Base-by-base conservation (phyloP, 2,888 invertebrate species). In the Lingula anatina region DNA sequence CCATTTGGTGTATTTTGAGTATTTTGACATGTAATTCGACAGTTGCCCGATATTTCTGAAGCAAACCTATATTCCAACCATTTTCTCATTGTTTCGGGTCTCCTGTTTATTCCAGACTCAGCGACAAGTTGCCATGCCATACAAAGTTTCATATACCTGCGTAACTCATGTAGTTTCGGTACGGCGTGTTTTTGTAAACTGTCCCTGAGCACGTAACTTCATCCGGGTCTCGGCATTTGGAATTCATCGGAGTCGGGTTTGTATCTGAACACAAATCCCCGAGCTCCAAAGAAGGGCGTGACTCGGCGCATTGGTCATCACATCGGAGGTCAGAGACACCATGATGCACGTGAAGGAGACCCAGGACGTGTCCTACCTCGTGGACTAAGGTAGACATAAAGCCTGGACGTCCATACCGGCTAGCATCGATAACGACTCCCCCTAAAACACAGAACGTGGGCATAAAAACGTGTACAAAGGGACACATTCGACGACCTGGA, bases 221-320 rank as follows among this genome's bases (percentile, higher is more conserved):
- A 12, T 48, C 51, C 1, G 71, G 70, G 28, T 71, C 69, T 5
- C 48, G 37, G 44, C 74, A 74, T n/a, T 53, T 40, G 4, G 48
- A 53, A 50, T 69, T 71, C 31, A 57, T 55, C 0, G 64, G 57
- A 1, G 73, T 73, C 1, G 75, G 75, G 5, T 51, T 51, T 1
- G 73, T 75, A 52, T 75, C 75, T 2, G 62, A 62, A 51, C 71
- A 73, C 25, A 75, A 56, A 54, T 75, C 75, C 5, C 75, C 75
- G n/a, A 65, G 55, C 35, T 58, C 56, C 59, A 69, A 49, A 2
- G 73, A 72, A 0, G 73, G 57, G 27, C 60, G 47, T 1, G 50
- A 60, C 54, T 75, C 75, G 15, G 53, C 43, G 54, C 75, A 75
- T 4, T 60, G 64, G 53, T 72, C 66, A 15, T 55, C 52, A 50